These are phyloP conservation scores for Larimichthys polyactis DNA, from an alignment of 2,113 vertebrate species.

Conservation along the genomic window DNA sequence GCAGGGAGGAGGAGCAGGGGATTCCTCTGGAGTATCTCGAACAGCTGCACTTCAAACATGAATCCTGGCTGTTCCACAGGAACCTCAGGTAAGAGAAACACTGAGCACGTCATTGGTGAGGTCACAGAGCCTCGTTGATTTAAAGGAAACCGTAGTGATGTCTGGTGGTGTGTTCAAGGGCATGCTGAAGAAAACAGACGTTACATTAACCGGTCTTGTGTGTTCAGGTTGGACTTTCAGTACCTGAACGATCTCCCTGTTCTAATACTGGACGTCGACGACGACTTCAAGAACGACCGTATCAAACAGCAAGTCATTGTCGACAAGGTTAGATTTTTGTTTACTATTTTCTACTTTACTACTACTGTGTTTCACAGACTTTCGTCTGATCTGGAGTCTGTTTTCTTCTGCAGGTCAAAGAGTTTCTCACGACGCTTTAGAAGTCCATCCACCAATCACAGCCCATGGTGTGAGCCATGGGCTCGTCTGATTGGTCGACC, in stretches of 20 bases:
- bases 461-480: not conserved
- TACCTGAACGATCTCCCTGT: conserved; percentile 86
- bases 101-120: not conserved
- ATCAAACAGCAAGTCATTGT: conserved; percentile 87
- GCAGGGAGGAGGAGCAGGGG: conserved; percentile 87
- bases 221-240: conserved; percentile 86
- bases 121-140: too few species aligned
- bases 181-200: not conserved
- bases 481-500: not conserved
- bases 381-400: conserved; percentile 9
- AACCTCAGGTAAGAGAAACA: conserved; percentile 79
- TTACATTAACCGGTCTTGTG: not conserved
- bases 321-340: conserved; percentile 69
- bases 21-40: conserved; percentile 90
- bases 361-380: too few species aligned
- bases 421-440: conserved; percentile 73
- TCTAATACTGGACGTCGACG: conserved; percentile 86
- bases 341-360: too few species aligned
- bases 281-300: conserved; percentile 88
- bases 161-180: not conserved
- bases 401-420: conserved; percentile 68
- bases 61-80: conserved; percentile 86
- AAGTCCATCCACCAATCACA: conserved; percentile 25
- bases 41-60: conserved; percentile 89
- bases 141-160: too few species aligned